Evolutionary conservation across 2,888 invertebrate species (phyloP), one percentile per base, ranked within the genome.

Genomic region (Podabrus alpinus): DNA sequence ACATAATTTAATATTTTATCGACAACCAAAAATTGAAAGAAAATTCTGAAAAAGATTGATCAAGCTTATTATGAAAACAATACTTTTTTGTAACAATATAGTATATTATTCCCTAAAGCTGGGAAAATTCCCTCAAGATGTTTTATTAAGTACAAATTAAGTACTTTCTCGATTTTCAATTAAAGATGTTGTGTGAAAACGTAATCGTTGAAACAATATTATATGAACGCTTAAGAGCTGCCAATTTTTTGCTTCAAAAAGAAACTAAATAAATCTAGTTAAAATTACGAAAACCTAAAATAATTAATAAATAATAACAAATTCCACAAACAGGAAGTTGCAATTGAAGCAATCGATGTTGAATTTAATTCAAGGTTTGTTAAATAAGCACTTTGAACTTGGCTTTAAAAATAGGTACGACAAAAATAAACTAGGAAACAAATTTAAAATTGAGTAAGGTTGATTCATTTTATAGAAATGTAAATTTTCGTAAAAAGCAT

Each of bases 331-430:
- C 17, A 64, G 62, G 62, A 64, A 64, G 62, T 64, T 64, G 21
- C n/a, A 19, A 19, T 21, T n/a, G 16, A 19, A 21, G 62, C 21
- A 64, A 64, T 64, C 62, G 11, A 64, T 19, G 16, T 64, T 64
- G 62, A 64, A 21, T 64, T 64, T 64, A 19, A 64, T 16, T 64
- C 21, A 64, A 64, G 62, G 62, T n/a, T 64, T 21, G 17, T 21
- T n/a, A 64, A 64, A 64, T 64, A 64, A 59, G 45, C 59, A 68
- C 68, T 69, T 69, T 69, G 69, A 69, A 69, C 69, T 69, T 69
- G 69, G 24, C 21, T 21, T 69, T 24, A n/a, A 69, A 69, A 69
- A 24, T 61, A 64, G 9, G 21, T 13, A 64, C n/a, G 19, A 17
- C 21, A n/a, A 64, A 64, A 64, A 64, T 64, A 64, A 64, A 11